Evolutionary conservation across 2,113 vertebrate species (phyloP).

Genomic region (Hydrolagus affinis): DNA sequence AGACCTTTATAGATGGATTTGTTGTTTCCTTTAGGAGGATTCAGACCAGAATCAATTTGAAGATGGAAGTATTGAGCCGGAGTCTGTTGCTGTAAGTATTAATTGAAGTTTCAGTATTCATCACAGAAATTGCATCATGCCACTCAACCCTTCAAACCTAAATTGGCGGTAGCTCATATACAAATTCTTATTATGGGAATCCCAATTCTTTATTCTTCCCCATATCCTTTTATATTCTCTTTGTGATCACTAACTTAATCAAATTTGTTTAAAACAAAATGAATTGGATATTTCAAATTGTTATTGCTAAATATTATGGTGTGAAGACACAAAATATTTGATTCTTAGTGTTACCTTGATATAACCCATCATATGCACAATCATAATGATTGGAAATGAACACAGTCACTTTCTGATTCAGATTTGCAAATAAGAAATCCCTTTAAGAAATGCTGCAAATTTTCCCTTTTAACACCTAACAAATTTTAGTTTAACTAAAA

Average conservation of each 20-base stretch:
- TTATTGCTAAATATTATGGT: not conserved
- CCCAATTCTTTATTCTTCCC: too few species aligned
- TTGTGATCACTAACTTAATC: not conserved
- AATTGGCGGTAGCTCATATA: not conserved
- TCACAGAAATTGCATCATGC: not conserved
- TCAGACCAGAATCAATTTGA: conserved; percentile 49
- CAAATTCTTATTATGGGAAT: too few species aligned
- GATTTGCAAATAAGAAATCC: too few species aligned
- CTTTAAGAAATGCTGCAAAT: too few species aligned
- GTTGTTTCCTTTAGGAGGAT: conserved; percentile 50
- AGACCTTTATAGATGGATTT: not conserved
- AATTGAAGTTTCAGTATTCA: not conserved
- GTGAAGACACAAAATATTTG: not conserved
- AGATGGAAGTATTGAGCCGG: conserved; percentile 53
- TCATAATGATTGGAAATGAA: too few species aligned
- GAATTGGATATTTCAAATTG: not conserved
- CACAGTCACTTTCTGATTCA: too few species aligned
- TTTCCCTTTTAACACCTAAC: too few species aligned
- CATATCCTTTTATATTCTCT: not conserved
- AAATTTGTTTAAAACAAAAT: not conserved
- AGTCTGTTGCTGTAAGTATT: conserved; percentile 56
- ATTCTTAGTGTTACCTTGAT: not conserved
- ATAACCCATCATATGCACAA: not conserved
- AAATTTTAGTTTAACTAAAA: too few species aligned
- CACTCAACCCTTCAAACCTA: not conserved